phyloP scores from a whole-genome alignment of 2,113 vertebrate species.

The Bufo gargarizans region DNA sequence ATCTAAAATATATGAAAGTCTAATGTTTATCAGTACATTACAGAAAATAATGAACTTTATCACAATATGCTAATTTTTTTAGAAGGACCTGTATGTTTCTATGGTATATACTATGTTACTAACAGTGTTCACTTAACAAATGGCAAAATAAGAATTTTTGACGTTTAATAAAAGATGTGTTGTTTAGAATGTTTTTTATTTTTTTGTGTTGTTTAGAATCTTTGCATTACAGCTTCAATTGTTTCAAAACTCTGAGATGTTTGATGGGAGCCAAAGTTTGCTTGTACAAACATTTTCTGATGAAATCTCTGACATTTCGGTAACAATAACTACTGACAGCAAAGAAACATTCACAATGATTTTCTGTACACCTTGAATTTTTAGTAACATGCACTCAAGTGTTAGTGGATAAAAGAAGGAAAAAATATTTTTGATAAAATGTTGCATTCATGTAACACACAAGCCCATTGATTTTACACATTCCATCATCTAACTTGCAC shows the following conservation, averaged over 20 bases:
- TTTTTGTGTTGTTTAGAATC: neutral
- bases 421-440: neutral
- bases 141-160: neutral
- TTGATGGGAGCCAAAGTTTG: neutral
- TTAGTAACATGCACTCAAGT: neutral
- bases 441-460: too few relatives aligned
- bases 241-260: neutral
- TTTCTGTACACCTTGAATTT: neutral
- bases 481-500: too few relatives aligned
- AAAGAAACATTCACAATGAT: neutral
- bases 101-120: too few relatives aligned
- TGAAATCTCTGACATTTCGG: neutral
- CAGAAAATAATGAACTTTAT: too few relatives aligned
- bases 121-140: neutral
- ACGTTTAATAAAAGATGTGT: neutral
- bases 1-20: too few relatives aligned
- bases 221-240: constrained; percentile 19
- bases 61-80: too few relatives aligned
- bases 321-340: neutral
- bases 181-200: neutral
- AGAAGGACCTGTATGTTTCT: too few relatives aligned
- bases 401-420: neutral
- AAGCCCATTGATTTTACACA: too few relatives aligned
- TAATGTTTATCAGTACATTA: too few relatives aligned
- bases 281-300: neutral